Conservation (phyloP, 2,888 invertebrate genomes). For the Ellobium chinense region DNA sequence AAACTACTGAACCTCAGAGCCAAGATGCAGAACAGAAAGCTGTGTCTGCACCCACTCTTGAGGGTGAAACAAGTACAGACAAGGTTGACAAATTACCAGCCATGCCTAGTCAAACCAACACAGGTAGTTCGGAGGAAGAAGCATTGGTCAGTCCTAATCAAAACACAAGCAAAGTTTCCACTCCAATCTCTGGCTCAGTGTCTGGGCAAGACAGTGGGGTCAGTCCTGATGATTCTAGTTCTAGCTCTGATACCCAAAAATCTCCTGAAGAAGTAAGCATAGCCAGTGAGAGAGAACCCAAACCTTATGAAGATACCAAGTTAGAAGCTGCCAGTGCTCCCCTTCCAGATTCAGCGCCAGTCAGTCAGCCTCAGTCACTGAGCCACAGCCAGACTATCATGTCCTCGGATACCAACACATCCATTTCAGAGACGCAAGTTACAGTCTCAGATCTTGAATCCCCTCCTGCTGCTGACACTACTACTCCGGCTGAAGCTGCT, state of each 20-base stretch:
- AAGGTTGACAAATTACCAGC: too few species aligned
- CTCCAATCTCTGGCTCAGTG: neutral
- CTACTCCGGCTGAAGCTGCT: conserved; percentile 10
- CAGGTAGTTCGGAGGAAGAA: too few species aligned
- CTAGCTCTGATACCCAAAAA: neutral
- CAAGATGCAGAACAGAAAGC: too few species aligned
- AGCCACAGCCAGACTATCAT: neutral
- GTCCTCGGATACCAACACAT: conserved; percentile 3
- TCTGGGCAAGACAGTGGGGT: conserved; percentile 32
- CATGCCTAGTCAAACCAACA: too few species aligned
- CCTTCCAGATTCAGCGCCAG: neutral
- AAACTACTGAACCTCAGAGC: too few species aligned
- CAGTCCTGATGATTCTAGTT: conserved; percentile 17
- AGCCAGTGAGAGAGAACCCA: neutral
- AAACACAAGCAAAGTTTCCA: neutral
- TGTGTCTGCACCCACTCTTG: too few species aligned
- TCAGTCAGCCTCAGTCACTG: neutral
- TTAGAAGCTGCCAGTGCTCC: neutral
- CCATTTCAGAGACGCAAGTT: conserved; percentile 19
- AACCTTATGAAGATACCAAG: neutral
- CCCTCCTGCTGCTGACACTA: conserved; percentile 2
- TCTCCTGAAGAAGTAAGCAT: neutral
- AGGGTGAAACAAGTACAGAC: too few species aligned
- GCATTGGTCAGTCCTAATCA: too few species aligned
- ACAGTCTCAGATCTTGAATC: conserved; percentile 33